Percentiles rank a stretch among this genome's conserved stretches.
These are phyloP conservation scores for Tachina lurida DNA, from an alignment of 2,888 invertebrate genomes.

Conservation along the genomic window DNA sequence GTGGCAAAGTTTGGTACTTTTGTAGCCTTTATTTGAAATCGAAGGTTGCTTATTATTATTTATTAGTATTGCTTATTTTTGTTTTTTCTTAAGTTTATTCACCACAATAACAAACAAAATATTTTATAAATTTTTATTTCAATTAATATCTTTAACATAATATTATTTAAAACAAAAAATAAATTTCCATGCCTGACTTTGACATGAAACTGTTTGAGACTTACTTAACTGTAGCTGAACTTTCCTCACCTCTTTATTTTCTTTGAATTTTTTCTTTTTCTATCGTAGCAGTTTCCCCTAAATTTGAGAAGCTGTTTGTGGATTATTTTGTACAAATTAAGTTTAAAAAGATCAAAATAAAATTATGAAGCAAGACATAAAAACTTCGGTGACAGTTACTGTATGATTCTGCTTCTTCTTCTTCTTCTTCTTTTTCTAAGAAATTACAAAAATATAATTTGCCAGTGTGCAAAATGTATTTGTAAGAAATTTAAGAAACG, in stretches of 20 bases:
- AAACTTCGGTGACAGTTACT: slow-evolving; percentile 27
- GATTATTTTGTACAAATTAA: slow-evolving; percentile 42
- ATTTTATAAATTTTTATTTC: too few relatives aligned
- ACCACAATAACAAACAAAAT: too few relatives aligned
- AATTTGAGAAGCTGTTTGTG: slow-evolving; percentile 20
- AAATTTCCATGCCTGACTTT: not conserved
- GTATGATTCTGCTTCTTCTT: not conserved
- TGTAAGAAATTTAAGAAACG: slow-evolving; percentile 12
- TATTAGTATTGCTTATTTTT: too few relatives aligned
- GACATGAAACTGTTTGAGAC: slow-evolving; percentile 5
- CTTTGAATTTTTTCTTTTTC: not conserved
- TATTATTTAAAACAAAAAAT: not conserved
- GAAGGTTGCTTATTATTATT: too few relatives aligned
- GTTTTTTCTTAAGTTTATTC: too few relatives aligned
- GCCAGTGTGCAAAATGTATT: not conserved
- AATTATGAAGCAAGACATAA: not conserved
- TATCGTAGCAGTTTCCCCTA: not conserved
- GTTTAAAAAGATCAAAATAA: slow-evolving; percentile 31
- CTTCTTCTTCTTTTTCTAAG: not conserved
- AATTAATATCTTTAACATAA: too few relatives aligned
- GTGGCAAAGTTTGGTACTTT: too few relatives aligned
- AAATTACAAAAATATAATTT: not conserved
- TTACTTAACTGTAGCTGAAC: slow-evolving; percentile 20
- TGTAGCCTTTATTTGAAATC: too few relatives aligned
- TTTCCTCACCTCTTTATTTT: not conserved